phyloP scores from a whole-genome alignment of 2,797 vertebrate species.

The Melanotaenia trifasciata region DNA sequence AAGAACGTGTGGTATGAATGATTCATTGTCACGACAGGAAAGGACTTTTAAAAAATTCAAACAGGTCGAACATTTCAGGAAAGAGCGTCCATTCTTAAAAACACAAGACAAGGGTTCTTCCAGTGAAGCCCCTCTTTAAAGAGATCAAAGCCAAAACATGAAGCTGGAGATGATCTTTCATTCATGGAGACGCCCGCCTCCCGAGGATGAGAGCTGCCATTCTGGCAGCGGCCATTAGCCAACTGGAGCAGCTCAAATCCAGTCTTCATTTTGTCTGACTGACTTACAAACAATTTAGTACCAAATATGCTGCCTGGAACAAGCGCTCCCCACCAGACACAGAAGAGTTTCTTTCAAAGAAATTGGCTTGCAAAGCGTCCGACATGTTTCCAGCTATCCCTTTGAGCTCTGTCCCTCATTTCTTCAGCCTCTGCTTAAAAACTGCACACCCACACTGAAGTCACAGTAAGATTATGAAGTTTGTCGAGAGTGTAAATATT shows the following conservation, averaged over 20 bases:
- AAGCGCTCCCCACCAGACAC: background rate
- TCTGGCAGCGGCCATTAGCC: constrained; percentile 50
- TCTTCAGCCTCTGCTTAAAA: no score
- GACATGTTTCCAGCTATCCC: background rate
- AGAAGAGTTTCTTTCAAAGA: background rate
- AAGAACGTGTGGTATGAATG: constrained; percentile 57
- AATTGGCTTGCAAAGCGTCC: background rate
- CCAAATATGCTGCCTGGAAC: background rate
- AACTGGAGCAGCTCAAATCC: constrained; percentile 61
- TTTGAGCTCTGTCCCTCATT: no score
- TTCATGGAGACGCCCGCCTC: constrained; percentile 44
- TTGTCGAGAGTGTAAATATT: no score
- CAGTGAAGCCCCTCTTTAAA: constrained; percentile 5
- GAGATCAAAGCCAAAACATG: constrained; percentile 22
- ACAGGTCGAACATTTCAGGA: constrained; percentile 22
- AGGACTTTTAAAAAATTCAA: constrained; percentile 43
- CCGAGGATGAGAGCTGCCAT: constrained; percentile 12
- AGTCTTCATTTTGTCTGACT: background rate
- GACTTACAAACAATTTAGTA: background rate
- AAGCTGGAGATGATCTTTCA: constrained; percentile 38
- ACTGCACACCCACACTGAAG: no score
- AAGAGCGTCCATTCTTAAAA: constrained; percentile 61
- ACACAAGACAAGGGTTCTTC: background rate
- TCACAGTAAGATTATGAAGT: no score
- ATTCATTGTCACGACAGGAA: constrained; percentile 55